Conservation (phyloP, 2,113 vertebrate genomes). For the Ia io region DNA sequence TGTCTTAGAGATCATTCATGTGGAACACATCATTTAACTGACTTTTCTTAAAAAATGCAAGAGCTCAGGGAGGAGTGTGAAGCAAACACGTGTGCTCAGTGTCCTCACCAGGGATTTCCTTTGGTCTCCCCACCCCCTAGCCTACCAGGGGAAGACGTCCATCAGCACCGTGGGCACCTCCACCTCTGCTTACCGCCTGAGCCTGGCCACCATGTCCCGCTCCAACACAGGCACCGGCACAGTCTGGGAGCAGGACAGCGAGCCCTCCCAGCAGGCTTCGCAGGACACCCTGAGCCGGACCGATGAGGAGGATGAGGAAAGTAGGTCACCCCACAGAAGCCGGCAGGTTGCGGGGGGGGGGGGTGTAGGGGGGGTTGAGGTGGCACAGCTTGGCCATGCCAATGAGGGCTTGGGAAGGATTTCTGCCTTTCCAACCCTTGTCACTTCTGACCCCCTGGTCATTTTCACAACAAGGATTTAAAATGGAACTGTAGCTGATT, state of each 20-base stretch:
- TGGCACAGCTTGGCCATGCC: neutral
- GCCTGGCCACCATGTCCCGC: slow-evolving; percentile 98
- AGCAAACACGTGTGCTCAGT: neutral
- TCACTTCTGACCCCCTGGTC: neutral
- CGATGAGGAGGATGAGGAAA: slow-evolving; percentile 99
- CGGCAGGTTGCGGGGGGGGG: neutral
- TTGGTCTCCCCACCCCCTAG: slow-evolving; percentile 72
- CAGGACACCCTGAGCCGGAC: slow-evolving; percentile 97
- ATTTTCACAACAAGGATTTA: neutral
- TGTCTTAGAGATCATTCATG: neutral
- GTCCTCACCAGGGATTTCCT: neutral
- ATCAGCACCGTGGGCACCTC: slow-evolving; percentile 98
- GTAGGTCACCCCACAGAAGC: slow-evolving; percentile 79
- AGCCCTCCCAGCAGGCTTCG: slow-evolving; percentile 96
- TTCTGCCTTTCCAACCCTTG: neutral
- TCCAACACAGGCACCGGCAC: slow-evolving; percentile 98
- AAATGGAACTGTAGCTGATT: neutral
- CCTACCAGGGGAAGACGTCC: slow-evolving; percentile 98
- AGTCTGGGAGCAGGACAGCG: slow-evolving; percentile 98
- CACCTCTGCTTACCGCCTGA: slow-evolving; percentile 96
- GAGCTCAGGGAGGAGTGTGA: neutral
- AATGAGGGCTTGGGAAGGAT: neutral
- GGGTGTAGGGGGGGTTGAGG: accelerated
- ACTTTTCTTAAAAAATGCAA: neutral
- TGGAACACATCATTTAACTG: neutral